Conservation (phyloP, 2,888 invertebrate genomes). For the Marasmarcha lunaedactyla region DNA sequence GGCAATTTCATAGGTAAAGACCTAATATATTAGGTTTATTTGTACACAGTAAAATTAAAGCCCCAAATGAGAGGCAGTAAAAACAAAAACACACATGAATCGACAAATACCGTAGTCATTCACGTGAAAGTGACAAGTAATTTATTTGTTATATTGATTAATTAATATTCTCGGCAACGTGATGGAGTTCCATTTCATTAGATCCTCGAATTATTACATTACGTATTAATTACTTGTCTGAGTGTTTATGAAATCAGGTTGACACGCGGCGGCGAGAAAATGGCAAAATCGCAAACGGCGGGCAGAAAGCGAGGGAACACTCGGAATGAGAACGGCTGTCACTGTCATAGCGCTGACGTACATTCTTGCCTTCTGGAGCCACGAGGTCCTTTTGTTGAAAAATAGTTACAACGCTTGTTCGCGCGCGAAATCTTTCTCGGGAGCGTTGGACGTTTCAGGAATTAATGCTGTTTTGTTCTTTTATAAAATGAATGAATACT, state of each 20-base stretch:
- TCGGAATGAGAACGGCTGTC: not conserved
- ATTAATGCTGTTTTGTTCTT: too few species aligned
- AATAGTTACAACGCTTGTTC: not conserved
- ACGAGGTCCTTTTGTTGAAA: not conserved
- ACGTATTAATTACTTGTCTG: too few species aligned
- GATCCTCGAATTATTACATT: not conserved
- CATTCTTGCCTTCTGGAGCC: not conserved
- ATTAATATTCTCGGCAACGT: not conserved
- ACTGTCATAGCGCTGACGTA: not conserved
- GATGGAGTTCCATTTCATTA: not conserved
- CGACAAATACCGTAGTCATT: too few species aligned
- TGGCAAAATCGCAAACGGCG: not conserved
- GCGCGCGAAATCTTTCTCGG: not conserved
- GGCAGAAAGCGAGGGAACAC: not conserved
- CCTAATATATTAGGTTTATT: too few species aligned
- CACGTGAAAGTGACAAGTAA: not conserved
- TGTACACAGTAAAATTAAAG: too few species aligned
- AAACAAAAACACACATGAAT: too few species aligned
- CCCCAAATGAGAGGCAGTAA: too few species aligned
- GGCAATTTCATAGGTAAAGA: too few species aligned
- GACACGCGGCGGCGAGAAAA: not conserved
- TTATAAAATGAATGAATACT: too few species aligned
- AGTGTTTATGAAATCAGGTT: too few species aligned
- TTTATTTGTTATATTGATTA: not conserved
- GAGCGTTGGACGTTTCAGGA: too few species aligned